These are phyloP conservation scores for Drosophila paranaensis DNA, from an alignment of 2,888 invertebrate species.

Conservation along the genomic window DNA sequence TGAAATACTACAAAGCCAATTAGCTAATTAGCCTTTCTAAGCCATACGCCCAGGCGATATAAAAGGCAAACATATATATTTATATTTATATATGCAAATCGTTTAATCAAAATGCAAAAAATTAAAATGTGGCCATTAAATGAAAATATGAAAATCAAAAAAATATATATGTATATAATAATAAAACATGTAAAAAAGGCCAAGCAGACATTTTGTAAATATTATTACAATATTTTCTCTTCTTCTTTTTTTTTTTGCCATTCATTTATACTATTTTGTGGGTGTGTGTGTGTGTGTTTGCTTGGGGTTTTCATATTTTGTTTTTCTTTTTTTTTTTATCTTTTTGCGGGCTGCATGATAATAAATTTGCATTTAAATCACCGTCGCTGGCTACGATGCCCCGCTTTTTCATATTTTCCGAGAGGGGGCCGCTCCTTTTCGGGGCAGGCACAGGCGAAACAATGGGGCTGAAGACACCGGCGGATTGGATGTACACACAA, in stretches of 20 bases:
- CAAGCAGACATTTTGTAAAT: conserved; percentile 78
- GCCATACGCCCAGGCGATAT: conserved; percentile 1
- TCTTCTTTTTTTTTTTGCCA: conserved; percentile 42
- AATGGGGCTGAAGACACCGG: conserved; percentile 33
- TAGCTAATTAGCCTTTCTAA: conserved; percentile 15
- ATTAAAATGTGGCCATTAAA: conserved; percentile 68
- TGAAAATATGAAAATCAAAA: conserved; percentile 9
- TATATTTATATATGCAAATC: conserved; percentile 52
- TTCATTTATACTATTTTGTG: conserved; percentile 65
- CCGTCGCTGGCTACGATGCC: conserved; percentile 55
- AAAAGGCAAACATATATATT: conserved; percentile 32
- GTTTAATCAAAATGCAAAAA: conserved; percentile 74
- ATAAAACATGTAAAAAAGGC: conserved; percentile 32
- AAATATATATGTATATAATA: conserved; percentile 1
- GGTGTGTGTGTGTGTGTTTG: conserved; percentile 5
- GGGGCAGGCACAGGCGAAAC: conserved; percentile 45
- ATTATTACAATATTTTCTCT: conserved; percentile 64
- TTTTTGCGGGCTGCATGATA: conserved; percentile 75
- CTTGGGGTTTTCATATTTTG: conserved; percentile 5
- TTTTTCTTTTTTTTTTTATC: conserved; percentile 48
- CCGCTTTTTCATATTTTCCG: conserved; percentile 33
- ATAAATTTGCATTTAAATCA: conserved; percentile 80
- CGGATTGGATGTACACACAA: conserved; percentile 55
- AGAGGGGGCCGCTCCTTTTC: conserved; percentile 34
- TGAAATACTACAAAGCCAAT: background rate